Evolutionary conservation across 2,797 vertebrate species (phyloP), one percentile per base, ranked within the genome.

Genomic region (Caiman crocodilus): DNA sequence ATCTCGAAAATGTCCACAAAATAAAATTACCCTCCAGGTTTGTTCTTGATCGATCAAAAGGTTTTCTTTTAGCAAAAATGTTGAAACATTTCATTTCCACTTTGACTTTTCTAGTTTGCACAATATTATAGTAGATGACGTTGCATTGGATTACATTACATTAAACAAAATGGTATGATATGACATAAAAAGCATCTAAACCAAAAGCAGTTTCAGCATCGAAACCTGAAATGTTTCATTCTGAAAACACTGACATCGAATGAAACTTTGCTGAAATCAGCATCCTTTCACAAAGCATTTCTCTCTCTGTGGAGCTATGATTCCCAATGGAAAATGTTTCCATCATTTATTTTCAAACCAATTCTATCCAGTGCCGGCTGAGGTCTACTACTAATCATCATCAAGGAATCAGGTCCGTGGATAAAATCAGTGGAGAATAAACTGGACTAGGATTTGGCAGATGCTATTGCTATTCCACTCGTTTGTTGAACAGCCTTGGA

Each of bases 41-140:
- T 50, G 42, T 50, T 50, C 42, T 50, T 50, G 42, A 10, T 96
- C 89, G 94, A 89, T 1, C 93, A 94, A 95, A 96, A 96, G 96
- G 94, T 93, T 93, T 93, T 97, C 96, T 96, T 92, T 94, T 88
- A 97, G 83, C 92, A 93, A 92, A 88, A 93, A n/a, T n/a, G n/a
- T 75, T 91, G 85, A 95, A 96, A 93, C 94, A 94, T 96, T 97
- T 92, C 50, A 96, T 96, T 96, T 96, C 90, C 88, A 88, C 14
- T 76, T 71, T 3, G 42, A 90, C 90, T 75, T 82, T 94, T 94
- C 82, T 14, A 71, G 90, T 88, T 90, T 81, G 75, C 63, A 89
- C 59, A 85, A 59, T 57, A 81, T 50, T 50, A 50, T 50, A 50
- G 42, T 50, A 11, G 10, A 10, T 10, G 42, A 10, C 42, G 3